Base-by-base conservation (phyloP, 2,797 vertebrate genomes). In the Poeciliopsis turneri region DNA sequence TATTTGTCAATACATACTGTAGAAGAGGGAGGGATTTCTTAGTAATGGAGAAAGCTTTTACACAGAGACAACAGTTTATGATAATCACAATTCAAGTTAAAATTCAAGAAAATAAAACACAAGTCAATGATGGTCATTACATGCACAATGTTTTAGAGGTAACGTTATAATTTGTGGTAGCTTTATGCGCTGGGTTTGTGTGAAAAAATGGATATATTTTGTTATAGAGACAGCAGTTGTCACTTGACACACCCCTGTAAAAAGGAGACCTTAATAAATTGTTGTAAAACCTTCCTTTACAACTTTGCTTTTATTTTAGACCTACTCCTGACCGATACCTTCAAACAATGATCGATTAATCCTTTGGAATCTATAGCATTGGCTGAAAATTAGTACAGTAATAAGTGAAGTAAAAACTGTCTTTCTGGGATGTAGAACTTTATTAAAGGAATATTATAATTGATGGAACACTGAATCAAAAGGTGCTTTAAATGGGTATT, bases 11-110 rank as follows among this genome's bases (percentile, higher is more conserved):
- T 68, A 68, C 49, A 74, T 64, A 39, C 47, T 73, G 68, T 53
- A 82, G 75, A 39, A 66, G 20, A 88, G 71, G 75, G 51, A 64
- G 13, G 66, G 64, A 68, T 41, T 68, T 68, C 39, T 51, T 47
- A 74, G 59, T 28, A 33, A 43, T 43, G 0, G 78, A 47, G 61
- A 76, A 71, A 72, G 55, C 9, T 41, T 72, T 45, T 25, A 49
- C 49, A 85, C n/a, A 25, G 30, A 72, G 36, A 84, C 49, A 66
- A 49, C 72, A 13, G 9, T 69, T 81, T 82, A 41, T 53, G 59
- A 53, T 76, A 28, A 53, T 61, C 28, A 74, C 57, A 25, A 57
- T 28, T 76, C 49, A 73, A 82, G 25, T 76, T 12, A 69, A 1
- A 5, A 20, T 85, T 64, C 2, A 36, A 36, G 68, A 51, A 68